Percentiles rank a stretch among this genome's conserved stretches.
Conservation (phyloP, 2,113 vertebrate species). For the Deroptyus accipitrinus region DNA sequence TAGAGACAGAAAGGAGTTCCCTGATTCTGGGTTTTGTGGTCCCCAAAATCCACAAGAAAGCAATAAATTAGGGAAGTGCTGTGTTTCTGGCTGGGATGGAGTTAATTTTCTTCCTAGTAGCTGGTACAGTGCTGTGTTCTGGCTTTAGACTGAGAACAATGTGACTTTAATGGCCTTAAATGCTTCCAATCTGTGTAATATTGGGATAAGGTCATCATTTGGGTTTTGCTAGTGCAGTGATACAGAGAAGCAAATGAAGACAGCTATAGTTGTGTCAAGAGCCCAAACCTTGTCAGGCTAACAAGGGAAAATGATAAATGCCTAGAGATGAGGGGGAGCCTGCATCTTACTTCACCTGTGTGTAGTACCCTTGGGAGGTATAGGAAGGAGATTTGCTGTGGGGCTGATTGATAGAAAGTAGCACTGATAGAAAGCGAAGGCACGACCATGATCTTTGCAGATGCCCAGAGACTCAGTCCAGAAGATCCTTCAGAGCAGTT, state of each 20-base stretch:
- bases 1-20: conserved; percentile 17
- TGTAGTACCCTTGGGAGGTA: not conserved
- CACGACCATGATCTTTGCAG: not conserved
- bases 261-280: not conserved
- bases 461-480: not conserved
- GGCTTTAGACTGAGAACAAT: not conserved
- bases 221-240: not conserved
- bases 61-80: not conserved
- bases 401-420: not conserved
- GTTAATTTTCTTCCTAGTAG: not conserved
- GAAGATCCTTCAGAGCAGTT: not conserved
- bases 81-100: not conserved
- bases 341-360: not conserved
- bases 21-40: not conserved
- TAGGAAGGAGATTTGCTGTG: not conserved
- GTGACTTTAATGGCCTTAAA: not conserved
- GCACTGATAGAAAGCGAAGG: not conserved
- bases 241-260: not conserved
- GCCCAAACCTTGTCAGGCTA: not conserved
- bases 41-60: not conserved
- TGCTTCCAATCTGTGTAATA: not conserved
- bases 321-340: not conserved
- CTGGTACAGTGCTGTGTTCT: not conserved
- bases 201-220: not conserved
- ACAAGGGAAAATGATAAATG: not conserved